Evolutionary conservation across 2,797 vertebrate species (phyloP), one percentile per base, ranked within the genome.

Genomic region (Neoniphon sammara): DNA sequence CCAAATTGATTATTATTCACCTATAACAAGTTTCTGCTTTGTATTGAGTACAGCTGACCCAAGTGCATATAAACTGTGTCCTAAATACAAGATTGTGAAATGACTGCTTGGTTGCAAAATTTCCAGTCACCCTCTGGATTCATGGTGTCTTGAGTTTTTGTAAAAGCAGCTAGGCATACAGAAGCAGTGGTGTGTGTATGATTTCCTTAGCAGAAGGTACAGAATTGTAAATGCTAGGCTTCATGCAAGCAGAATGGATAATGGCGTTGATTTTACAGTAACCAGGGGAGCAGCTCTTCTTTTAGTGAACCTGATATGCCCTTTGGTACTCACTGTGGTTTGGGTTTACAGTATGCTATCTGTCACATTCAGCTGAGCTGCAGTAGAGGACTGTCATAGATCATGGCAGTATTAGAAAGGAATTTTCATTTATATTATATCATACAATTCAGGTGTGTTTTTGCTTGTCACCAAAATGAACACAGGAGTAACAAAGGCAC

Each of bases 341-440:
- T 17, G 20, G 36, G 39, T 44, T 1, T 21, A 59, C 57, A 59
- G 57, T 27, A 30, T 20, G 14, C 34, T 47, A 8, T 31, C 25
- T 58, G 34, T 34, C 54, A 50, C 25, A 59, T 23, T 34, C 30
- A 27, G 54, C 70, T 62, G 71, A 59, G 58, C 66, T 63, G 59
- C 62, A 34, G 46, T 64, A 54, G 49, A 77, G 69, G 67, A 63
- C 15, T 47, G 47, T 57, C 62, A 46, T 49, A 73, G 56, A 73
- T 50, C 14, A 58, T 21, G 55, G 17, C 17, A 56, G 9, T 27
- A 6, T 54, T 7, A 36, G 56, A 79, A 62, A 59, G 61, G 12
- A 1, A 53, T 25, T 21, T 21, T 21, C 9, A 23, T 52, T 53
- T 21, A 2, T 2, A 4, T 49, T 49, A 7, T 20, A 5, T 49